phyloP scores from a whole-genome alignment of 2,113 vertebrate species.

The Eudyptes chrysolophus region DNA sequence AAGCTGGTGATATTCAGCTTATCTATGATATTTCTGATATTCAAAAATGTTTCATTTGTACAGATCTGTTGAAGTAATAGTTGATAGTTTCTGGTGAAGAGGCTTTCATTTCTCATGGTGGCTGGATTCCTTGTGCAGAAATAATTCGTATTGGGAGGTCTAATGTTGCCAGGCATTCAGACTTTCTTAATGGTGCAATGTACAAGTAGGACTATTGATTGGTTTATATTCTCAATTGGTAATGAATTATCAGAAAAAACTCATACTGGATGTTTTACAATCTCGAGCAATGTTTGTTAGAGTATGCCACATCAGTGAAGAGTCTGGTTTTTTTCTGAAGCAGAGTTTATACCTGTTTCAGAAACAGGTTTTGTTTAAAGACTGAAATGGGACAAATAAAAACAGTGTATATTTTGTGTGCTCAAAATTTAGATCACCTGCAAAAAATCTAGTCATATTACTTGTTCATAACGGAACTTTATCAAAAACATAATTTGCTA shows the following conservation, averaged over 20 bases:
- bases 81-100: background rate
- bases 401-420: background rate
- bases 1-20: background rate
- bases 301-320: accelerated
- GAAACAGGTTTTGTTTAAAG: background rate
- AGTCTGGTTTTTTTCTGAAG: background rate
- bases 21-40: background rate
- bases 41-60: background rate
- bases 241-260: background rate
- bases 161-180: background rate
- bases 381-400: background rate
- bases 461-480: background rate
- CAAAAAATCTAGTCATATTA: background rate
- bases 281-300: background rate
- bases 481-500: background rate
- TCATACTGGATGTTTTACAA: background rate
- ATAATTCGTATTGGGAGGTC: background rate
- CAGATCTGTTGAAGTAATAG: background rate
- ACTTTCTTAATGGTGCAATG: background rate
- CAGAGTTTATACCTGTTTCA: background rate
- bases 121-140: background rate
- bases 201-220: background rate
- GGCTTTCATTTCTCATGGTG: background rate
- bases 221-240: background rate
- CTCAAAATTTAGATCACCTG: background rate